Base-by-base conservation (phyloP, 2,113 vertebrate species). In the Aleadryas rufinucha region DNA sequence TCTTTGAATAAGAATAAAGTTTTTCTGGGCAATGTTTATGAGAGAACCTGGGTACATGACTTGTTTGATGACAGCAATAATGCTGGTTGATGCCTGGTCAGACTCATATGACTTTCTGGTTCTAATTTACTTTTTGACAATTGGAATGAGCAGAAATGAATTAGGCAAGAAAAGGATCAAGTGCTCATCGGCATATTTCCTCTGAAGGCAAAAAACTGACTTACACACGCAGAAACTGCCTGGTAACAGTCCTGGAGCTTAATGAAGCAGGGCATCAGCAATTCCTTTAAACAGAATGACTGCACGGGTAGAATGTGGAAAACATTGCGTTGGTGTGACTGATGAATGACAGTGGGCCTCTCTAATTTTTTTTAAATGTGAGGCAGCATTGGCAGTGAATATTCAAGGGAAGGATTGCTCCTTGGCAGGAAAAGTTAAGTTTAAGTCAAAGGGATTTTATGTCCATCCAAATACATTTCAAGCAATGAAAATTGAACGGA, bases 71-170 rank as follows among this genome's bases (percentile, higher is more conserved):
- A 94, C 95, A 97, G 35, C 97, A 95, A 95, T 96, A 95, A 88
- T 95, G 45, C 66, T 82, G 45, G 17, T 64, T 93, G 96, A 82
- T 66, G 37, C 80, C 76, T 59, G 54, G 61, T 90, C 89, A 95
- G 87, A 57, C 69, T 96, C 57, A 37, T 91, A 54, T 90, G 86
- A 74, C 69, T 42, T 56, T 79, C 91, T 90, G 66, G 26, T 69
- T 79, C 90, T 96, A 84, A 97, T 97, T 97, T 95, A 71, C 74
- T 95, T 96, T 94, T 75, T 95, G 96, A 97, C 93, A 93, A 75
- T 30, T 78, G 39, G 74, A 91, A 92, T 94, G 77, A 85, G 52
- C 10, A 50, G 37, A 93, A 94, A 83, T 79, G 50, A 94, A 79
- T 90, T 60, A 86, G 47, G 76, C 59, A 84, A 89, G 84, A 64